These are phyloP conservation scores for Bothrops jararaca DNA, from an alignment of 2,113 vertebrate genomes.

Conservation along the genomic window DNA sequence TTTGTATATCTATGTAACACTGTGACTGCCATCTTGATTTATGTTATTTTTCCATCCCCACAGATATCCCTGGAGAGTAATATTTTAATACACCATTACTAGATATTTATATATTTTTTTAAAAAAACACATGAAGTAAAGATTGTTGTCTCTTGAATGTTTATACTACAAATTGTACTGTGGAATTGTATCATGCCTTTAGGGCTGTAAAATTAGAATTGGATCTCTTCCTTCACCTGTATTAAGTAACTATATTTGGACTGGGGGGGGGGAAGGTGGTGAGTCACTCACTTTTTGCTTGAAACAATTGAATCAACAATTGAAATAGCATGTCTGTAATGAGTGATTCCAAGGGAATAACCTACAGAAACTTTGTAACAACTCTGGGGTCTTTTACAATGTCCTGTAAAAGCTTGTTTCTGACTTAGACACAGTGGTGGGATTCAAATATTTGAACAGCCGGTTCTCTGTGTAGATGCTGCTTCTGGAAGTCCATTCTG, in stretches of 20 bases:
- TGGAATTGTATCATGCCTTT: neutral
- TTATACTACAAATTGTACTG: neutral
- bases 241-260: neutral
- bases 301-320: neutral
- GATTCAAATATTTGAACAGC: too few species aligned
- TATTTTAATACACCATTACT: neutral
- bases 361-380: neutral
- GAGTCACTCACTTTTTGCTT: neutral
- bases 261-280: neutral
- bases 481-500: too few species aligned
- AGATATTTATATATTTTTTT: neutral
- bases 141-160: neutral
- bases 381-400: neutral
- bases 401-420: neutral
- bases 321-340: neutral
- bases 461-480: too few species aligned
- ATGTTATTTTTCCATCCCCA: neutral
- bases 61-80: neutral
- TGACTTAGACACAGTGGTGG: neutral
- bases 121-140: neutral
- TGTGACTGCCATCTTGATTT: neutral
- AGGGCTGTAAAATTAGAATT: neutral
- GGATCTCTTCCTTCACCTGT: neutral
- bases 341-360: neutral
- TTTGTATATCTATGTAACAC: neutral